Conservation (phyloP, 1,140 invertebrate genomes). For the Ridgeia piscesae region DNA sequence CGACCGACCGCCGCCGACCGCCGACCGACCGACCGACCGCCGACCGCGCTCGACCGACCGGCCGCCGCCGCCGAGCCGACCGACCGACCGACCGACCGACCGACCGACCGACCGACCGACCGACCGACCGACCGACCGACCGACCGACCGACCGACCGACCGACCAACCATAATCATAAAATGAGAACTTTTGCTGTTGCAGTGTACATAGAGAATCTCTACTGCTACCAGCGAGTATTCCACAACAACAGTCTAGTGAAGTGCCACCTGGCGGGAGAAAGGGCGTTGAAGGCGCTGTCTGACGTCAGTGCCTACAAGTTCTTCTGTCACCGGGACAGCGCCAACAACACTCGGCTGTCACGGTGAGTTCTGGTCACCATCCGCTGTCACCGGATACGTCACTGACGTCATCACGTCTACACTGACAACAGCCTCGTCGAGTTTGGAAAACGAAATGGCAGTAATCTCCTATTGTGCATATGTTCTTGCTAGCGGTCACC, state of each 20-base stretch:
- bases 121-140: background rate
- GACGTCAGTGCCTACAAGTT: background rate
- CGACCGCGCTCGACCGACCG: too few relatives aligned
- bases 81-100: too few relatives aligned
- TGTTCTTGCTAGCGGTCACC: too few relatives aligned
- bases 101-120: background rate
- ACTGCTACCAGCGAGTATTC: background rate
- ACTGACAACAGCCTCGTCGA: background rate
- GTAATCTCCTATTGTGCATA: too few relatives aligned
- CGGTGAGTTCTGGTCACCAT: background rate
- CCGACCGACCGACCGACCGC: too few relatives aligned
- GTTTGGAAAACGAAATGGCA: too few relatives aligned
- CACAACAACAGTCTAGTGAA: background rate
- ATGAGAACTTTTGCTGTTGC: background rate
- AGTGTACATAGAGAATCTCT: background rate
- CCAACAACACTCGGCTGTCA: background rate
- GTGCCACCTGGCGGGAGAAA: background rate
- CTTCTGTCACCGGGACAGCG: background rate
- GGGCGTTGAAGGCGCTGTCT: background rate
- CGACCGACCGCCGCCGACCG: too few relatives aligned
- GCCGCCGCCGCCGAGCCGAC: too few relatives aligned
- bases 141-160: background rate
- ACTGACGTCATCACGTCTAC: background rate
- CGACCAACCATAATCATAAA: background rate
- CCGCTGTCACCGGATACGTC: background rate